A percentile compares a stretch with the other conserved stretches of the same genome.
These are phyloP conservation scores for Cisticola juncidis DNA, from an alignment of 2,113 vertebrate genomes.

Conservation along the genomic window DNA sequence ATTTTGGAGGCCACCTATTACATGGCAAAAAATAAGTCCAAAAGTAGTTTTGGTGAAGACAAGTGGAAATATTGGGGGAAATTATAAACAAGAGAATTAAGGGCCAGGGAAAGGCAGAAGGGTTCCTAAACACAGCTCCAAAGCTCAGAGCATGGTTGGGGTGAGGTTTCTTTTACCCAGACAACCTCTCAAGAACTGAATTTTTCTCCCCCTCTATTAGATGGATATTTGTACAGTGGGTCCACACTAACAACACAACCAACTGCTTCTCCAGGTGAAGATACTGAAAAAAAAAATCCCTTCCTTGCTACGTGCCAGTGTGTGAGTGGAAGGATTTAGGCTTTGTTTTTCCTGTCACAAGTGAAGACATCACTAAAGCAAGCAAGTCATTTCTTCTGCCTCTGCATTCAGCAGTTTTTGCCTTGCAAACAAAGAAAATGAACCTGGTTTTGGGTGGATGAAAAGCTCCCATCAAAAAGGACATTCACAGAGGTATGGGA, in stretches of 20 bases:
- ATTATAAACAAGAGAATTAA: background rate
- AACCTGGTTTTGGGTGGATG: background rate
- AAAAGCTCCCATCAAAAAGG: background rate
- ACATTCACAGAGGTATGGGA: background rate
- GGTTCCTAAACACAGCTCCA: background rate
- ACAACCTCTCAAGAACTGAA: background rate
- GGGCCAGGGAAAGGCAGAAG: background rate
- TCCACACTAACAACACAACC: background rate
- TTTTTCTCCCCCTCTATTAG: background rate
- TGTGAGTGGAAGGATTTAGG: background rate
- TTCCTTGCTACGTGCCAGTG: background rate
- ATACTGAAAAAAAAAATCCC: background rate
- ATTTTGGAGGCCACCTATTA: background rate
- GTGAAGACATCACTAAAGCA: background rate
- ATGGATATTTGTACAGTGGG: rapidly evolving
- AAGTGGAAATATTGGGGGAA: background rate
- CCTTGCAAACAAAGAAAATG: background rate
- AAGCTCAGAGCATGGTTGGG: background rate
- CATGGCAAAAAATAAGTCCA: background rate
- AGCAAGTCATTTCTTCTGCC: background rate
- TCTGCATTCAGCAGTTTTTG: background rate
- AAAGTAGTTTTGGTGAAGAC: background rate
- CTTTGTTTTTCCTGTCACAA: background rate
- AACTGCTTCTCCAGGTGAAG: background rate
- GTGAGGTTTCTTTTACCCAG: background rate